phyloP scores from a whole-genome alignment of 2,888 invertebrate genomes.

The Deladenus siricidicola region DNA sequence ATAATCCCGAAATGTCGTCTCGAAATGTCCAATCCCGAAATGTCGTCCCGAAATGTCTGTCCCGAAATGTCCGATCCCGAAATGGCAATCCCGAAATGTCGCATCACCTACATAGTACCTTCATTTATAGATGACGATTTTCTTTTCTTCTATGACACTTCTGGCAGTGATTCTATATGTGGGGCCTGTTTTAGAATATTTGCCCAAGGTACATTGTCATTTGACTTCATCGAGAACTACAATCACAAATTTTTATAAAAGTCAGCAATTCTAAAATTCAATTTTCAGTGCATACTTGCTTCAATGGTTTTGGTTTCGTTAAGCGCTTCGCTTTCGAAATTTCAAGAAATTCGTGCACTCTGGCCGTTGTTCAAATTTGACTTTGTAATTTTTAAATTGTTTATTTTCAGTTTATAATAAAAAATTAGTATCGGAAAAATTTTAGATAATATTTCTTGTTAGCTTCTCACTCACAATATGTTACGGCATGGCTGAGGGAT shows the following conservation, averaged over 20 bases:
- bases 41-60: too few relatives aligned
- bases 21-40: too few relatives aligned
- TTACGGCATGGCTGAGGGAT: constrained; percentile 48
- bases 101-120: too few relatives aligned
- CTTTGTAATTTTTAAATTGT: constrained; percentile 33
- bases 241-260: not conserved
- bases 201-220: constrained; percentile 46
- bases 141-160: constrained; percentile 46
- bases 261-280: not conserved
- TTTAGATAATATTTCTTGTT: constrained; percentile 46
- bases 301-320: constrained; percentile 35
- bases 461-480: constrained; percentile 45
- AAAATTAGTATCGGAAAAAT: not conserved
- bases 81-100: too few relatives aligned
- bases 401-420: not conserved
- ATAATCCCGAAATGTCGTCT: too few relatives aligned
- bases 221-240: not conserved
- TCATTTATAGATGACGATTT: constrained; percentile 35
- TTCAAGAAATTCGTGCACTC: constrained; percentile 39
- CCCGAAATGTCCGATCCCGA: too few relatives aligned
- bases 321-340: constrained; percentile 41
- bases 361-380: constrained; percentile 52
- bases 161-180: constrained; percentile 48
- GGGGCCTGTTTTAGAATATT: constrained; percentile 47
- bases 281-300: constrained; percentile 8